These are phyloP conservation scores for Onychorhynchus coronatus DNA, from an alignment of 2,113 vertebrate species.

Conservation along the genomic window DNA sequence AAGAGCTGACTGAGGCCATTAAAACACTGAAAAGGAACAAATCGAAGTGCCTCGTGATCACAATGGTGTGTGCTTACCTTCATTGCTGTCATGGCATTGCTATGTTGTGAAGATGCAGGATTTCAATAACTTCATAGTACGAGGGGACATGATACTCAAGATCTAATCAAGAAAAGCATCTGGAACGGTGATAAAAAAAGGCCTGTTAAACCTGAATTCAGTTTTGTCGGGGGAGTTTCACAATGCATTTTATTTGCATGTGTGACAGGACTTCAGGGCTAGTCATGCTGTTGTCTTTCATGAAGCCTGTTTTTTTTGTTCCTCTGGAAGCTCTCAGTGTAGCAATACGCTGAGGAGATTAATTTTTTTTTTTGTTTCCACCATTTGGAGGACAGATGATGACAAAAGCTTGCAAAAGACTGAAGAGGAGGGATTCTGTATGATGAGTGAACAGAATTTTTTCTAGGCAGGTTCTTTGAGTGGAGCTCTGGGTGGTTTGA, in stretches of 20 bases:
- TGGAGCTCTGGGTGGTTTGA: background rate
- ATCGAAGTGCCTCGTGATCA: background rate
- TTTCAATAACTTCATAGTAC: background rate
- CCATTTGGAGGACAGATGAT: background rate
- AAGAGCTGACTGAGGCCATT: background rate
- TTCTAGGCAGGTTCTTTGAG: background rate
- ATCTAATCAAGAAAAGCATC: background rate
- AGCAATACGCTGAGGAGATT: accelerated
- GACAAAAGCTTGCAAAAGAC: background rate
- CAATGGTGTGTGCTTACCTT: background rate
- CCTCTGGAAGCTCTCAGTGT: background rate
- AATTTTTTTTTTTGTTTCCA: background rate
- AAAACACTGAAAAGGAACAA: background rate
- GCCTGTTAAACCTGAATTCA: background rate
- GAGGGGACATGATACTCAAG: background rate
- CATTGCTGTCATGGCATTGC: background rate
- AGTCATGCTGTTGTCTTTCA: background rate
- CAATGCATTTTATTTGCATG: background rate
- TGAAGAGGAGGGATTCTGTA: background rate
- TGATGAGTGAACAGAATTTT: background rate
- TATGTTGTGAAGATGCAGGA: background rate
- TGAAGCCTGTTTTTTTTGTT: background rate
- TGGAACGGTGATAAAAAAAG: background rate
- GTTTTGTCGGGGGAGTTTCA: background rate
- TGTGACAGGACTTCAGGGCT: background rate